Evolutionary conservation across 2,888 invertebrate species (phyloP).

Genomic region (Proisotoma minuta): DNA sequence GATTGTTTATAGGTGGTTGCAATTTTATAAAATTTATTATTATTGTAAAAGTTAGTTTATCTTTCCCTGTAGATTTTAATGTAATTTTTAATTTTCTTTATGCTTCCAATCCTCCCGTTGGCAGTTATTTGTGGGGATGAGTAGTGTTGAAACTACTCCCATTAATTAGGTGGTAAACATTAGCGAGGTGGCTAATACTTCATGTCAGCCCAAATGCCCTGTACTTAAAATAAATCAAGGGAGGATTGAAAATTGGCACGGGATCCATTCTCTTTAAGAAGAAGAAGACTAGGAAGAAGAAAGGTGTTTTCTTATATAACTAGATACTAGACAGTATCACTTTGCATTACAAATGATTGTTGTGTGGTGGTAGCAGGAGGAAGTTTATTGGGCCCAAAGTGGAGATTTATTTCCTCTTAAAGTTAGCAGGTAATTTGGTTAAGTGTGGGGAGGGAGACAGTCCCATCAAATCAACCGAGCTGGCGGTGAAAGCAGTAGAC

Average conservation of each 20-base stretch:
- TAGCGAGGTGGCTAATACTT: too few species aligned
- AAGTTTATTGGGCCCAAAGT: neutral
- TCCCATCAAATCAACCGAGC: neutral
- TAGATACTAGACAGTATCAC: neutral
- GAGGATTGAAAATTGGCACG: neutral
- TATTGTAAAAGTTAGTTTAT: too few species aligned
- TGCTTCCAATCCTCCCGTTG: too few species aligned
- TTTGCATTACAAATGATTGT: neutral
- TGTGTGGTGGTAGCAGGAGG: neutral
- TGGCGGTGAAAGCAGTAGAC: neutral
- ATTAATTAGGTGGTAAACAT: too few species aligned
- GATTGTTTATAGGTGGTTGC: too few species aligned
- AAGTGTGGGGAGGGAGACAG: slow-evolving; percentile 3
- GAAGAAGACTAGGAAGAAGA: slow-evolving; percentile 70
- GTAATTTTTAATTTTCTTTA: too few species aligned
- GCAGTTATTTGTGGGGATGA: too few species aligned
- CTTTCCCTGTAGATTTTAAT: too few species aligned
- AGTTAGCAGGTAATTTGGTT: slow-evolving; percentile 15
- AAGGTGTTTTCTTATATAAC: neutral
- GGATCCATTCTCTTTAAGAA: slow-evolving; percentile 56
- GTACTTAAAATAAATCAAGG: neutral
- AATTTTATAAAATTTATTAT: too few species aligned
- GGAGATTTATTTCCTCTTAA: slow-evolving; percentile 11
- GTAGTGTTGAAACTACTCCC: too few species aligned
- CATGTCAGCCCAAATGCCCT: neutral